These are phyloP conservation scores for Incurvaria masculella DNA, from an alignment of 2,888 invertebrate genomes.

Conservation along the genomic window DNA sequence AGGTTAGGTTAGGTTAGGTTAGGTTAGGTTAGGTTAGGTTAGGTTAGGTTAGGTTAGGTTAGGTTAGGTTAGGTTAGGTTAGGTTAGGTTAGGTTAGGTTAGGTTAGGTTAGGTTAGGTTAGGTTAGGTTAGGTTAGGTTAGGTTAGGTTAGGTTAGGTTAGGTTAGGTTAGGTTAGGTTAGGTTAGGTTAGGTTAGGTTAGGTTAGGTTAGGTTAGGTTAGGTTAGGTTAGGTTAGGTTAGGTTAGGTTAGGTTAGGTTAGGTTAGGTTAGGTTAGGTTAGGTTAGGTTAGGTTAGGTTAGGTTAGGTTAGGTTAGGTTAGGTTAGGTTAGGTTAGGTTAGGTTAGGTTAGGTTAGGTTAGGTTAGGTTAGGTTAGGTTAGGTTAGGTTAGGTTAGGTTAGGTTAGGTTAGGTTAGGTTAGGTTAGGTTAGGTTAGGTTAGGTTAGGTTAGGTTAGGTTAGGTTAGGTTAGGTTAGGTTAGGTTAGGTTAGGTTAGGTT, in stretches of 20 bases:
- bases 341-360: slow-evolving; percentile 16
- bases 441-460: slow-evolving; percentile 14
- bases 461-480: slow-evolving; percentile 14
- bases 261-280: slow-evolving; percentile 16
- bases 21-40: slow-evolving; percentile 11
- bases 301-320: slow-evolving; percentile 16
- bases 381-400: slow-evolving; percentile 15
- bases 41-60: slow-evolving; percentile 14
- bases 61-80: slow-evolving; percentile 11
- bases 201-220: slow-evolving; percentile 13
- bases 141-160: slow-evolving; percentile 12
- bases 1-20: slow-evolving; percentile 13
- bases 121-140: slow-evolving; percentile 13
- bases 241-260: slow-evolving; percentile 16
- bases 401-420: slow-evolving; percentile 14
- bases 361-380: slow-evolving; percentile 15
- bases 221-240: slow-evolving; percentile 16
- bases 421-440: slow-evolving; percentile 14
- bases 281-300: slow-evolving; percentile 17
- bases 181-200: slow-evolving; percentile 10
- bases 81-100: slow-evolving; percentile 9
- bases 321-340: slow-evolving; percentile 14
- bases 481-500: slow-evolving; percentile 13
- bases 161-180: slow-evolving; percentile 11
- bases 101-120: slow-evolving; percentile 8